These are phyloP conservation scores for Byasa hedistus DNA, from an alignment of 2,888 invertebrate species.

Conservation along the genomic window DNA sequence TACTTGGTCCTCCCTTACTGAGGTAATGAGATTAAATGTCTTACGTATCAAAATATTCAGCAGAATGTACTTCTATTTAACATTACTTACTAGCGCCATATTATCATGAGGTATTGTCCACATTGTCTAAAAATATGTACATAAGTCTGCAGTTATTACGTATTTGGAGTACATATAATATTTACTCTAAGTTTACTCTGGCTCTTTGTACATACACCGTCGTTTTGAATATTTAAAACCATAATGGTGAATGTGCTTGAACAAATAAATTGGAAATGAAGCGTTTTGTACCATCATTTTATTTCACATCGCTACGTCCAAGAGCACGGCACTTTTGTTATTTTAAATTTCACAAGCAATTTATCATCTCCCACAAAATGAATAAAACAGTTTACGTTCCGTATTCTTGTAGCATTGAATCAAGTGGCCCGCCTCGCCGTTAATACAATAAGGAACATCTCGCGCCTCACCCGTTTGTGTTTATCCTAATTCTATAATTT, in stretches of 20 bases:
- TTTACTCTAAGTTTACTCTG: too few relatives aligned
- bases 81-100: too few relatives aligned
- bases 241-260: neutral
- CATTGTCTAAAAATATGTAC: too few relatives aligned
- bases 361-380: conserved; percentile 12
- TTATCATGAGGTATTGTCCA: too few relatives aligned
- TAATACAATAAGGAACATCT: neutral
- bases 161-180: too few relatives aligned
- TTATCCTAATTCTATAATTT: neutral
- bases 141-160: too few relatives aligned
- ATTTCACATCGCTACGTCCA: neutral
- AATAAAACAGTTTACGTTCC: conserved; percentile 13
- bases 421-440: neutral
- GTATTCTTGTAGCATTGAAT: conserved; percentile 8
- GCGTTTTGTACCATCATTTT: neutral
- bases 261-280: neutral
- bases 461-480: neutral
- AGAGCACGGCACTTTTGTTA: conserved; percentile 1
- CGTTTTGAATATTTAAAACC: too few relatives aligned
- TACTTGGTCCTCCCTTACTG: too few relatives aligned
- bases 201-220: too few relatives aligned
- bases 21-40: too few relatives aligned
- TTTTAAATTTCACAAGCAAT: conserved; percentile 23
- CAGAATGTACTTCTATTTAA: too few relatives aligned
- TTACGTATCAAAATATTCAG: too few relatives aligned